Conservation (phyloP, 2,888 invertebrate species). For the Aelia acuminata region DNA sequence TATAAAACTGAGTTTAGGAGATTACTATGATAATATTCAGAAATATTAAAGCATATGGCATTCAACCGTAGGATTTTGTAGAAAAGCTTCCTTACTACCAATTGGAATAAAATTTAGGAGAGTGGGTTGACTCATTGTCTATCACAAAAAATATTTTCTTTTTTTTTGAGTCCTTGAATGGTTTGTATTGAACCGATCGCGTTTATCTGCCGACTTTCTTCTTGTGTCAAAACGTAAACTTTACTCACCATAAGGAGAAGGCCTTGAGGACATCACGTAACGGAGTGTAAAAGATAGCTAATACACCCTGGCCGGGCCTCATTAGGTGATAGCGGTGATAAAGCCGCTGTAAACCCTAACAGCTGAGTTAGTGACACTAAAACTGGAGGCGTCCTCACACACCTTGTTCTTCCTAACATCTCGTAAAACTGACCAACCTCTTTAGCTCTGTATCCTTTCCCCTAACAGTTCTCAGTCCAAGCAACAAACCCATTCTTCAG, state of each 20-base stretch:
- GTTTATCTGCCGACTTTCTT: background rate
- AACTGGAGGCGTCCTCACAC: background rate
- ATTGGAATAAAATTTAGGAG: too few species aligned
- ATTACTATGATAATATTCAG: too few species aligned
- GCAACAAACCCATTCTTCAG: background rate
- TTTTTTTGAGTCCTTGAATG: too few species aligned
- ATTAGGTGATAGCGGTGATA: constrained; percentile 26
- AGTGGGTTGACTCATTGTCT: too few species aligned
- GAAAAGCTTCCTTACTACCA: too few species aligned
- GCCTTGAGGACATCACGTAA: background rate
- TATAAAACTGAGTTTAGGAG: too few species aligned
- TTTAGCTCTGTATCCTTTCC: background rate
- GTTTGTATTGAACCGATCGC: too few species aligned
- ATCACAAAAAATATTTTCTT: too few species aligned
- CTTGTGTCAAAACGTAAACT: background rate
- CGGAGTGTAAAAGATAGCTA: background rate
- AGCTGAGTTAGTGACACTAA: constrained; percentile 16
- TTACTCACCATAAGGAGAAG: background rate
- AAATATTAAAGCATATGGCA: too few species aligned
- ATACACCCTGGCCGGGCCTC: background rate
- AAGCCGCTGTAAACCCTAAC: constrained; percentile 8
- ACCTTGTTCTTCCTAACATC: background rate
- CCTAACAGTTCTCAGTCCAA: background rate
- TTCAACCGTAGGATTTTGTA: too few species aligned
- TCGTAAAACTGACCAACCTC: constrained; percentile 14